These are phyloP conservation scores for Schrankia costaestrigalis DNA, from an alignment of 2,888 invertebrate genomes.

Conservation along the genomic window DNA sequence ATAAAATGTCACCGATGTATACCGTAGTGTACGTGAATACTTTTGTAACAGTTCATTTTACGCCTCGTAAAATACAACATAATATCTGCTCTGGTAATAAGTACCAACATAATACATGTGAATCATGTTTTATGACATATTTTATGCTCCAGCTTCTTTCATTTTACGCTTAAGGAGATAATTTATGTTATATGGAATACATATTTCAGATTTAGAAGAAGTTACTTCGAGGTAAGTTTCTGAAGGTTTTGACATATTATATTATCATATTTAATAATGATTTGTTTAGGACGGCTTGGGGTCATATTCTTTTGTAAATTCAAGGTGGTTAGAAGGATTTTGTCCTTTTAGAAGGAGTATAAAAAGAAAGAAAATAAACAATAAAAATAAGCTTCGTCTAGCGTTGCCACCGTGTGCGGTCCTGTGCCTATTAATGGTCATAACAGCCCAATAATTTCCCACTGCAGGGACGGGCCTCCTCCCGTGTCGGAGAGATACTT, in stretches of 20 bases:
- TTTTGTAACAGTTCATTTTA: conserved; percentile 52
- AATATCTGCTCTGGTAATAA: conserved; percentile 50
- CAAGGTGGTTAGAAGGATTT: no score
- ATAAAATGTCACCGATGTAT: conserved; percentile 4
- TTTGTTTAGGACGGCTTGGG: no score
- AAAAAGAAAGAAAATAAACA: no score
- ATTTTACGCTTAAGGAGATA: conserved; percentile 48
- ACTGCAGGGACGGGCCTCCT: no score
- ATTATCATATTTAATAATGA: conserved; percentile 34
- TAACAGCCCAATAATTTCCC: no score
- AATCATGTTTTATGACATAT: conserved; percentile 59
- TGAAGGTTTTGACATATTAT: conserved; percentile 32
- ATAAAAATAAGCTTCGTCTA: no score
- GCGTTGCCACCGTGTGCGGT: no score
- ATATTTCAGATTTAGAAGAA: conserved; percentile 43
- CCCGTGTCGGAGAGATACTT: no score
- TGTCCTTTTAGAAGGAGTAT: no score
- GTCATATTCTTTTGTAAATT: no score
- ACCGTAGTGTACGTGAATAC: conserved; percentile 19
- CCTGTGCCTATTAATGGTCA: no score
- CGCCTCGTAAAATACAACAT: conserved; percentile 60
- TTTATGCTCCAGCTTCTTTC: conserved; percentile 52
- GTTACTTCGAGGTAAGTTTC: conserved; percentile 34
- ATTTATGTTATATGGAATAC: conserved; percentile 42
- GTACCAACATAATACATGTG: conserved; percentile 41